Percentiles rank a stretch among this genome's conserved stretches.
These are phyloP conservation scores for Heterotis niloticus DNA, from an alignment of 2,113 vertebrate genomes.

Conservation along the genomic window DNA sequence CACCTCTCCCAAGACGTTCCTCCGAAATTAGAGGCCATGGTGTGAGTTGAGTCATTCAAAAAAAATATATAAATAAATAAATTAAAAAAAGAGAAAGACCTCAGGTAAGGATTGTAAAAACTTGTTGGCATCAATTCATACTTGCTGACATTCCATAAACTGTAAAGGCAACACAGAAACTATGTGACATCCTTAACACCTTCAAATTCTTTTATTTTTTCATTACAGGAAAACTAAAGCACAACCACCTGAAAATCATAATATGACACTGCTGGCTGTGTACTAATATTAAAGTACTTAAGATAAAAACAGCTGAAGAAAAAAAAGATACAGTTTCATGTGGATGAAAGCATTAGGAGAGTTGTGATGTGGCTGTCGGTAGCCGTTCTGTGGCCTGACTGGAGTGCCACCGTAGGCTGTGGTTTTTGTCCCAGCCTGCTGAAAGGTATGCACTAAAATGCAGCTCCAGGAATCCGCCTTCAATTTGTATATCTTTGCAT, in stretches of 20 bases:
- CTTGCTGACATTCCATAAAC: constrained; percentile 41
- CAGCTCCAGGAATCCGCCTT: background rate
- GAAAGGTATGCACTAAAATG: constrained; percentile 6
- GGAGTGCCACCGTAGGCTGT: background rate
- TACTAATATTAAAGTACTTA: no score
- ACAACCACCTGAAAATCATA: no score
- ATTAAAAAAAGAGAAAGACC: background rate
- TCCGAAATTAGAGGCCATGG: background rate
- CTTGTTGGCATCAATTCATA: constrained; percentile 40
- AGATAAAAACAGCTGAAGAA: background rate
- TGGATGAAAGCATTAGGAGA: background rate
- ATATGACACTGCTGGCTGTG: no score
- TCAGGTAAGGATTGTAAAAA: constrained; percentile 20
- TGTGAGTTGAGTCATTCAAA: background rate
- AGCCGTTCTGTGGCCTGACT: background rate
- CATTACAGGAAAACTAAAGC: no score
- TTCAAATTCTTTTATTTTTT: background rate
- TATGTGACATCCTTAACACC: constrained; percentile 30
- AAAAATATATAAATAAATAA: no score
- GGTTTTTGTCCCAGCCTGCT: background rate
- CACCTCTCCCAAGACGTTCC: background rate
- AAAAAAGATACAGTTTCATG: background rate
- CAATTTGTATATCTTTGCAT: constrained; percentile 13
- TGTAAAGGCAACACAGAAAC: constrained; percentile 36
- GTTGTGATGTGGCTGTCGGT: background rate